Conservation (phyloP, 2,888 invertebrate genomes). For the Galeruca laticollis region DNA sequence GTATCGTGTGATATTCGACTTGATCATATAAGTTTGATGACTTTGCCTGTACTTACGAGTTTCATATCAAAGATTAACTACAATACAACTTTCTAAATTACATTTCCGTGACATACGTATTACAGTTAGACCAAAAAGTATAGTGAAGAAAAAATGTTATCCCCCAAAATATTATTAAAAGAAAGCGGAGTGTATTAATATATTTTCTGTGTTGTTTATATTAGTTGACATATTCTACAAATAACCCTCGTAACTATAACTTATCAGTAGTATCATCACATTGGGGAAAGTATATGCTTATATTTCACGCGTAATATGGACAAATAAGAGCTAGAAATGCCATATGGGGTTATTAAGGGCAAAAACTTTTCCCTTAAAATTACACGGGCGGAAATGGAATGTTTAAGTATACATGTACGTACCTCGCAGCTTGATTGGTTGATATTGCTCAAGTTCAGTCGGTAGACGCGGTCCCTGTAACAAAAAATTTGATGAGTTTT, state of each 20-base stretch:
- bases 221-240: neutral
- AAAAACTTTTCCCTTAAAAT: slow-evolving; percentile 35
- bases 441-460: slow-evolving; percentile 87
- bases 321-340: slow-evolving; percentile 47
- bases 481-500: slow-evolving; percentile 55
- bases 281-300: slow-evolving; percentile 40
- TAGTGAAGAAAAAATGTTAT: neutral
- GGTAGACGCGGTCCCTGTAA: slow-evolving; percentile 87
- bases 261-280: slow-evolving; percentile 39
- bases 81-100: neutral
- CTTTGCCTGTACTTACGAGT: slow-evolving; percentile 37
- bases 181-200: too few species aligned
- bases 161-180: too few species aligned
- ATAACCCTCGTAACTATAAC: slow-evolving; percentile 32
- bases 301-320: slow-evolving; percentile 46
- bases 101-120: neutral
- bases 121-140: neutral
- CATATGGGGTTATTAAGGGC: slow-evolving; percentile 35
- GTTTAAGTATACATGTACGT: slow-evolving; percentile 71
- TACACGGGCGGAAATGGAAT: slow-evolving; percentile 30
- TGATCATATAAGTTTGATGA: slow-evolving; percentile 43
- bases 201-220: too few species aligned
- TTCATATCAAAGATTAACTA: neutral
- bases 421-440: slow-evolving; percentile 88
- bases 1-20: slow-evolving; percentile 19